Evolutionary conservation across 2,797 vertebrate genomes (phyloP).

Genomic region (Clarias platycephalus): DNA sequence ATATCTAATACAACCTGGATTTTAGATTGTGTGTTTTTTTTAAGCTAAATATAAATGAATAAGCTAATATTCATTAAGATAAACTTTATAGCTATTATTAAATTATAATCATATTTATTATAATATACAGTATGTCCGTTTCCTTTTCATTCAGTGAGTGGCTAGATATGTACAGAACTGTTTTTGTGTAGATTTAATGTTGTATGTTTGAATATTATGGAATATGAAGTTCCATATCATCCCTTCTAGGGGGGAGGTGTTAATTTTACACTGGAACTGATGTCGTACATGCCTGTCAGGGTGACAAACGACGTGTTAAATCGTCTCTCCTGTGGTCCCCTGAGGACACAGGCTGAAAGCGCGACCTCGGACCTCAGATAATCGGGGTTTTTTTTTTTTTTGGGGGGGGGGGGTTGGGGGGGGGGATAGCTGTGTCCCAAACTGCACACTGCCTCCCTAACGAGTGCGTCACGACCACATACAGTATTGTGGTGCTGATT

Average conservation of each 20-base stretch:
- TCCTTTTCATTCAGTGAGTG: neutral
- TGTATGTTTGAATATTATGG: neutral
- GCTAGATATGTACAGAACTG: neutral
- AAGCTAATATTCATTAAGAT: no score
- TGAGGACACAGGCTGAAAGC: neutral
- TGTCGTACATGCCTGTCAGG: neutral
- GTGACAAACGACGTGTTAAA: constrained; percentile 1
- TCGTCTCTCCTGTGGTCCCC: neutral
- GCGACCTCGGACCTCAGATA: neutral
- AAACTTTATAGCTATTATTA: no score
- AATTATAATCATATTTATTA: no score
- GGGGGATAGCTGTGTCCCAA: neutral
- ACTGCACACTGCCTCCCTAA: neutral
- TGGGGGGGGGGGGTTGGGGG: no score
- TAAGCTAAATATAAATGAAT: no score
- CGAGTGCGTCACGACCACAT: neutral
- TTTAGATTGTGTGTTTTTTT: no score
- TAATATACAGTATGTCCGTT: no score
- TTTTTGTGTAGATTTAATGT: neutral
- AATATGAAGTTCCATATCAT: neutral
- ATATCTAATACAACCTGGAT: no score
- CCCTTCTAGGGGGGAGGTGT: neutral
- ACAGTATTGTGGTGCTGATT: neutral
- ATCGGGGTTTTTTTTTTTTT: neutral
- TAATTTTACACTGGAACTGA: neutral